Evolutionary conservation across 2,888 invertebrate species (phyloP).

Genomic region (Ceratothoa steindachneri): DNA sequence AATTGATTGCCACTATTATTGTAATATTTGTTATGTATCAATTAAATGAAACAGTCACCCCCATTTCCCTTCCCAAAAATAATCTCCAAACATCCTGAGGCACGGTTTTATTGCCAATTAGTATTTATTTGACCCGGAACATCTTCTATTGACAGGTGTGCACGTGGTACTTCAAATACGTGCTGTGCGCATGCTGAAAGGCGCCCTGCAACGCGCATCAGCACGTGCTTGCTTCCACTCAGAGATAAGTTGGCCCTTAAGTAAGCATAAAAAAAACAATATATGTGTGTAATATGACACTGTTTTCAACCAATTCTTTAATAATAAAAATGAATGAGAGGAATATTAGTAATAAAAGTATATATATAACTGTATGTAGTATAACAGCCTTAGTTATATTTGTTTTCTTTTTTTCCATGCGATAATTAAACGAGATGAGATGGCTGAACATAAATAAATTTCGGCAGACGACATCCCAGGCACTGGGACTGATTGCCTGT

Average conservation of each 20-base stretch:
- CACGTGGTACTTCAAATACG: constrained; percentile 6
- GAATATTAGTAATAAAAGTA: neutral
- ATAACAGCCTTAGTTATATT: neutral
- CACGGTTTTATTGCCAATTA: neutral
- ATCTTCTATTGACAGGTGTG: neutral
- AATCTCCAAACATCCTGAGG: too few species aligned
- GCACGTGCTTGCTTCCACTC: constrained; percentile 13
- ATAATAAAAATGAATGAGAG: neutral
- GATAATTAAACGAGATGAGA: constrained; percentile 12
- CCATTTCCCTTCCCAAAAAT: too few species aligned
- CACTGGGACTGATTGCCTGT: constrained; percentile 47
- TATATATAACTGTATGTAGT: neutral
- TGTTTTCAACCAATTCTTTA: neutral
- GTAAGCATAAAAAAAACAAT: constrained; percentile 3
- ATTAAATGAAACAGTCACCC: too few species aligned
- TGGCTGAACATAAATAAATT: constrained; percentile 37
- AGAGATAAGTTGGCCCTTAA: constrained; percentile 11
- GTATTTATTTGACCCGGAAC: neutral
- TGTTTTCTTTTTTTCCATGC: neutral
- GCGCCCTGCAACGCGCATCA: constrained; percentile 7
- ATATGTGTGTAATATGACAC: neutral
- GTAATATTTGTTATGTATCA: neutral
- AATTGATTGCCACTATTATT: neutral
- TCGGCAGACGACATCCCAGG: constrained; percentile 44
- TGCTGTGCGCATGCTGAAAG: neutral